A percentile compares a stretch with the other conserved stretches of the same genome.
Evolutionary conservation across 2,888 invertebrate genomes (phyloP).

Genomic region (Platynereis dumerilii): DNA sequence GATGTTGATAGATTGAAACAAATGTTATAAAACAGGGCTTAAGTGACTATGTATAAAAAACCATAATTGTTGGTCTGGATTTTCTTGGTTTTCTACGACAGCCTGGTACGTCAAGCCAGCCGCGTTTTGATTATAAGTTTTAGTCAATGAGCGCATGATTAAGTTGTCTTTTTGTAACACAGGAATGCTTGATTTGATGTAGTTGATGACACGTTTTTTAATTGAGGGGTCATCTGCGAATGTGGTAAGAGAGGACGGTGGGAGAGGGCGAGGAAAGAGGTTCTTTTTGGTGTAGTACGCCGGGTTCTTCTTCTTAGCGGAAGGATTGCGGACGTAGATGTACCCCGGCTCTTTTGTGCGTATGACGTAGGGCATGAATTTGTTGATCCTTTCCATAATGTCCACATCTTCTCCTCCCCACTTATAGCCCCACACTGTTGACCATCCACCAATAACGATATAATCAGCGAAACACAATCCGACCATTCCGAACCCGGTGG

Average conservation of each 20-base stretch:
- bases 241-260: background rate
- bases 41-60: background rate
- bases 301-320: background rate
- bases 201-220: background rate
- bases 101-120: background rate
- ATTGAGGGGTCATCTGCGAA: background rate
- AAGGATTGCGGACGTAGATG: background rate
- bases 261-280: background rate
- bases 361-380: background rate
- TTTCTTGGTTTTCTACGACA: too few species aligned
- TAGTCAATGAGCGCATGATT: background rate
- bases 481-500: background rate
- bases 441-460: background rate
- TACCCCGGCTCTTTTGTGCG: background rate
- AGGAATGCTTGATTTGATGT: background rate
- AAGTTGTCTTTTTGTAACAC: background rate
- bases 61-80: background rate
- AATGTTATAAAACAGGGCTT: slow-evolving; percentile 5
- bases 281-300: background rate
- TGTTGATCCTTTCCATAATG: background rate
- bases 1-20: too few species aligned
- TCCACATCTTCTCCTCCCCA: slow-evolving; percentile 7
- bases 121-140: background rate
- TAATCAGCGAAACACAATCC: slow-evolving; percentile 4
- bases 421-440: background rate